Evolutionary conservation across 2,113 vertebrate genomes (phyloP).

Genomic region (Ctenodactylus gundi): DNA sequence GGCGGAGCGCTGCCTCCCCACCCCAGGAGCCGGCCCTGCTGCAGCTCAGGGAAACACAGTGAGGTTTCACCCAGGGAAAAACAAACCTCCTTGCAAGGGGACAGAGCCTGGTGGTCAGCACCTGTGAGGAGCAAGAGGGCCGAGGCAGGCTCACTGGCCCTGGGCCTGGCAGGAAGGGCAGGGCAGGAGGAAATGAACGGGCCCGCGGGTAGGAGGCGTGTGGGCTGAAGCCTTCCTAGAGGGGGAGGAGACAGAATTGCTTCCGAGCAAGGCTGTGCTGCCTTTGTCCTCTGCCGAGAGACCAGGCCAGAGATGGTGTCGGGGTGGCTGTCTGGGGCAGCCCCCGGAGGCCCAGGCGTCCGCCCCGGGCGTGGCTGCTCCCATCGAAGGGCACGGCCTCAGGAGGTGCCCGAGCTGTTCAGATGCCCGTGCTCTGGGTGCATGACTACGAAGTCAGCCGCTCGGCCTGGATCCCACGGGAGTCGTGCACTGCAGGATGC

Average conservation of each 20-base stretch:
- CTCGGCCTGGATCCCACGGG: no score
- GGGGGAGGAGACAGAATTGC: neutral
- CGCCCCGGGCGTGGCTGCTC: no score
- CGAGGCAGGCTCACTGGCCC: no score
- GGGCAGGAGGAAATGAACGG: neutral
- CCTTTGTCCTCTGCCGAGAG: conserved; percentile 70
- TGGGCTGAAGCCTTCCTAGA: neutral
- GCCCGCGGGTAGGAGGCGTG: neutral
- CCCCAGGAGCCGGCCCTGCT: neutral
- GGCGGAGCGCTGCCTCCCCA: conserved; percentile 9
- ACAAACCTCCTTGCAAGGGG: conserved; percentile 1
- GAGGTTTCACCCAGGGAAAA: conserved; percentile 41
- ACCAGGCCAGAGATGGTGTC: conserved; percentile 49
- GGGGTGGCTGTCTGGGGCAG: neutral
- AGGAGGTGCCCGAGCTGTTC: neutral
- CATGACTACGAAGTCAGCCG: no score
- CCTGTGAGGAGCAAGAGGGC: no score
- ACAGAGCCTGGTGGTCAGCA: neutral
- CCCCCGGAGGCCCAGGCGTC: neutral
- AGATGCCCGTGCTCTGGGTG: no score
- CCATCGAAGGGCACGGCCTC: neutral
- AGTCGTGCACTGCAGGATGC: no score
- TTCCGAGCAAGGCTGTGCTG: conserved; percentile 59
- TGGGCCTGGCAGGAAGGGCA: no score
- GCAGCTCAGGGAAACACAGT: neutral